These are phyloP conservation scores for Blastomussa wellsi DNA, from an alignment of 92 coral and sea anemone genomes.

Conservation along the genomic window DNA sequence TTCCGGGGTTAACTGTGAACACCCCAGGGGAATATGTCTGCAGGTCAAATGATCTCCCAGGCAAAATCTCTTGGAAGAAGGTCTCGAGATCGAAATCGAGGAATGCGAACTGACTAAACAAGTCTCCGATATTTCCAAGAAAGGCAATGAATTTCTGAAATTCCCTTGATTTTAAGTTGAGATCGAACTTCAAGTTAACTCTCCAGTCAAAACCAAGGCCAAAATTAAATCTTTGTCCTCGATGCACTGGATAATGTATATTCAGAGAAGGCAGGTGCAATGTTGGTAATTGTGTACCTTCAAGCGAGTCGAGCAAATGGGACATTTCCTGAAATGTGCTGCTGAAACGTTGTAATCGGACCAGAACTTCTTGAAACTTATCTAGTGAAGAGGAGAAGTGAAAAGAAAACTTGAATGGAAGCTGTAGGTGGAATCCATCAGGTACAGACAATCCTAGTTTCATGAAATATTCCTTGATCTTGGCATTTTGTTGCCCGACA, in stretches of 20 bases:
- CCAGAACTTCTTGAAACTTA: slow-evolving; percentile 50
- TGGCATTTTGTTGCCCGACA: slow-evolving; percentile 55
- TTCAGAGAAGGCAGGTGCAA: slow-evolving; percentile 43
- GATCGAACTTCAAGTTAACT: slow-evolving; percentile 34
- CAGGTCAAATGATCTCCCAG: slow-evolving; percentile 32
- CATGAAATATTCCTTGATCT: slow-evolving; percentile 74
- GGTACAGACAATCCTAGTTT: slow-evolving; percentile 73
- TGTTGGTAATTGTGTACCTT: slow-evolving; percentile 61
- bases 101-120: slow-evolving; percentile 29
- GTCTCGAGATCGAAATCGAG: slow-evolving; percentile 43
- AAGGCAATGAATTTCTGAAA: slow-evolving; percentile 24
- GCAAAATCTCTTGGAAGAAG: slow-evolving; percentile 49
- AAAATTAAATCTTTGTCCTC: slow-evolving; percentile 49
- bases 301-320: slow-evolving; percentile 58
- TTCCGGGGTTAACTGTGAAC: background rate
- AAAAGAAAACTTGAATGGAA: slow-evolving; percentile 67
- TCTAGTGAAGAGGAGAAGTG: slow-evolving; percentile 70
- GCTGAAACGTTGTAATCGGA: slow-evolving; percentile 64
- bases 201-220: slow-evolving; percentile 76
- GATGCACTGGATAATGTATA: slow-evolving; percentile 33
- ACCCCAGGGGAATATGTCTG: slow-evolving; percentile 13
- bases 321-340: slow-evolving; percentile 71
- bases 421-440: slow-evolving; percentile 61
- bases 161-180: slow-evolving; percentile 37
- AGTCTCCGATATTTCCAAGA: slow-evolving; percentile 30